These are phyloP conservation scores for Axinella damicornis DNA, from an alignment of 37 sponge, comb jelly and placozoan genomes.

Conservation along the genomic window DNA sequence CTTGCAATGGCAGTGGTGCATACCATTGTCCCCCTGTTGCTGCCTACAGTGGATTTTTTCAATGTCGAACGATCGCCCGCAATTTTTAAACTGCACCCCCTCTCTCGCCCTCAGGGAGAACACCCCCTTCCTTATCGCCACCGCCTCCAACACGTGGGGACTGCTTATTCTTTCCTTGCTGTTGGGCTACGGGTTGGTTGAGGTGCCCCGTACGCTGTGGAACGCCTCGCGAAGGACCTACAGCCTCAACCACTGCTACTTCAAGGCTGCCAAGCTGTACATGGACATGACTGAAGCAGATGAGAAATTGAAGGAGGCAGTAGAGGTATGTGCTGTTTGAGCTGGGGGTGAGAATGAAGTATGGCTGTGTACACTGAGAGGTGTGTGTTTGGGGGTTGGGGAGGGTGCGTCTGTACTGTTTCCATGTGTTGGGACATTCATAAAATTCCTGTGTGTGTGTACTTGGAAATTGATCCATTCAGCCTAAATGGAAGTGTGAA, in stretches of 20 bases:
- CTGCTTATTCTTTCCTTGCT: slow-evolving; percentile 91
- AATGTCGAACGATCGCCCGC: no score
- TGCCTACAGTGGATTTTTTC: no score
- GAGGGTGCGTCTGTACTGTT: neutral
- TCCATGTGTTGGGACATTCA: neutral
- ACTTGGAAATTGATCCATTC: no score
- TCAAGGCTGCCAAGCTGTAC: slow-evolving; percentile 90
- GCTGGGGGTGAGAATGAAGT: neutral
- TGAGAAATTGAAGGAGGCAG: slow-evolving; percentile 73
- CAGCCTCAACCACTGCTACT: slow-evolving; percentile 80
- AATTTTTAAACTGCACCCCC: neutral
- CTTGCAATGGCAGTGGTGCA: no score
- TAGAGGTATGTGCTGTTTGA: slow-evolving; percentile 54
- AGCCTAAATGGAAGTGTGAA: no score
- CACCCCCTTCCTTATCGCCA: slow-evolving; percentile 72
- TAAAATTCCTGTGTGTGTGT: no score
- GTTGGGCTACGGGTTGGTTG: slow-evolving; percentile 96
- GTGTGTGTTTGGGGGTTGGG: neutral
- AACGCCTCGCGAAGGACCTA: slow-evolving; percentile 62
- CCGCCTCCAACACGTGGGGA: slow-evolving; percentile 98
- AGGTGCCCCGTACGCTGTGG: slow-evolving; percentile 81
- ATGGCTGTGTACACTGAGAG: neutral
- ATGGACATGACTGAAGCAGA: slow-evolving; percentile 87
- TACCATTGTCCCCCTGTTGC: no score
- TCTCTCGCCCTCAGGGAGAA: slow-evolving; percentile 46